phyloP scores from a whole-genome alignment of 2,888 invertebrate genomes.

The Agrochola macilenta region DNA sequence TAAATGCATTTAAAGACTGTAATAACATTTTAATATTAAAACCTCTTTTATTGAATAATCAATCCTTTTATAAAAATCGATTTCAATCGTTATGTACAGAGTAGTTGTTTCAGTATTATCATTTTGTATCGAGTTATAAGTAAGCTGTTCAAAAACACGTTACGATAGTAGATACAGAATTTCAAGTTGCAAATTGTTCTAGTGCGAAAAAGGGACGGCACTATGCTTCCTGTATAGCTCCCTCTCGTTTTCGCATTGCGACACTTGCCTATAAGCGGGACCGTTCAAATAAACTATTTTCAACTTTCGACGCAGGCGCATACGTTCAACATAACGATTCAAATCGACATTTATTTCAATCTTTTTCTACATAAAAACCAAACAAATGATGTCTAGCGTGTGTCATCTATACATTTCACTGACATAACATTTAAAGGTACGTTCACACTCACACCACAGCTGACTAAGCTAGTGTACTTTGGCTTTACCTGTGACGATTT shows the following conservation, averaged over 20 bases:
- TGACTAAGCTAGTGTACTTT: slow-evolving; percentile 80
- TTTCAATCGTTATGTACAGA: slow-evolving; percentile 18
- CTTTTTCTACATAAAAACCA: slow-evolving; percentile 1
- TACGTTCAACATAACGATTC: not conserved
- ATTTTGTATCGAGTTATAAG: not conserved
- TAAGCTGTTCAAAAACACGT: not conserved
- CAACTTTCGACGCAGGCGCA: not conserved
- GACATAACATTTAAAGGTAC: slow-evolving; percentile 4
- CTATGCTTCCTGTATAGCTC: not conserved
- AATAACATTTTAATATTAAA: slow-evolving; percentile 25
- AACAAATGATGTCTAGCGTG: slow-evolving; percentile 22
- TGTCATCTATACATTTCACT: slow-evolving; percentile 39
- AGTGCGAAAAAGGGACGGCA: not conserved
- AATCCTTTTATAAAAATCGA: slow-evolving; percentile 9
- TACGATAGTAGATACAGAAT: not conserved
- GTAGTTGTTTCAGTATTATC: not conserved
- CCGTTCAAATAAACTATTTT: not conserved
- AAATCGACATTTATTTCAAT: slow-evolving; percentile 10
- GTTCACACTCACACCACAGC: slow-evolving; percentile 48
- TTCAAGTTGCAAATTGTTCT: not conserved
- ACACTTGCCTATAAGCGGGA: not conserved
- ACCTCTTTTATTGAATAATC: slow-evolving; percentile 18
- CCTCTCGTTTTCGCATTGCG: not conserved
- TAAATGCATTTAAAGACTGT: slow-evolving; percentile 48
- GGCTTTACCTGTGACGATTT: slow-evolving; percentile 84